Conservation (phyloP, 2,113 vertebrate species). For the Lanius collurio region DNA sequence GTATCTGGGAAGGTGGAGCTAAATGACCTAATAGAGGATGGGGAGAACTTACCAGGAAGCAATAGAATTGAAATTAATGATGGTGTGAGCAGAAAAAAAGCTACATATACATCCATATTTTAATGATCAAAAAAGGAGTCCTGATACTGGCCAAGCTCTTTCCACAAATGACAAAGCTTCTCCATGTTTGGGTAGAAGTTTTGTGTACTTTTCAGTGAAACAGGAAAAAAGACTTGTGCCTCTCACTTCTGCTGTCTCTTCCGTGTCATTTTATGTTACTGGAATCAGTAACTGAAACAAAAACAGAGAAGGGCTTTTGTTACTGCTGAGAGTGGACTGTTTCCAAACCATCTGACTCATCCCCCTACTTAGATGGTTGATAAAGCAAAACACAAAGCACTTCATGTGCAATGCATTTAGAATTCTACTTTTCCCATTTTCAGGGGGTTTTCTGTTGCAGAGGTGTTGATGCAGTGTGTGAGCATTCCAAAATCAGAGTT, state of each 20-base stretch:
- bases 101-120: neutral
- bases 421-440: neutral
- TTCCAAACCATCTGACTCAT: neutral
- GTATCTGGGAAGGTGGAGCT: neutral
- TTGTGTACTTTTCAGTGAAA: neutral
- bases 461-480: neutral
- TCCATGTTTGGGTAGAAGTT: neutral
- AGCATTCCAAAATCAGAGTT: neutral
- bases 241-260: neutral
- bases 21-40: neutral
- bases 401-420: neutral
- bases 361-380: accelerated
- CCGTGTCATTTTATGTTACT: accelerated
- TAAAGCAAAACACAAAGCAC: neutral
- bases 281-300: neutral
- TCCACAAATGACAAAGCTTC: neutral
- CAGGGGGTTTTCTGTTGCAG: neutral
- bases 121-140: neutral
- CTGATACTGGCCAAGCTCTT: neutral
- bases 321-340: neutral
- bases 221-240: accelerated
- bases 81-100: neutral
- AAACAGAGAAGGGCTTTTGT: neutral
- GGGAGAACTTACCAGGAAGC: neutral
- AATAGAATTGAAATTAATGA: neutral